Conservation (phyloP, 2,113 vertebrate species). For the Pedetes capensis region DNA sequence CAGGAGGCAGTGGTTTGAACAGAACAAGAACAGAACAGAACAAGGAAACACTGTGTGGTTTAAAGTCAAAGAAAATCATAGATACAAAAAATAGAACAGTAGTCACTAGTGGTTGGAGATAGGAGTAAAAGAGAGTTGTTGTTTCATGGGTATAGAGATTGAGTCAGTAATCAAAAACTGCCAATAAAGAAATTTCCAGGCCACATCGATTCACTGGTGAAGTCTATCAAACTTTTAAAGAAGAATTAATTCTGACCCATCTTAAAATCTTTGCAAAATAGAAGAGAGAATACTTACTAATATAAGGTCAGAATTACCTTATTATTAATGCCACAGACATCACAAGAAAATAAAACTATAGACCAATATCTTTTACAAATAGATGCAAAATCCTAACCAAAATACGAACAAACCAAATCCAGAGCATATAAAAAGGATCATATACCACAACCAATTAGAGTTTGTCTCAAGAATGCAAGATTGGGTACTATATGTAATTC, state of each 20-base stretch:
- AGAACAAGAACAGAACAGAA: too few species aligned
- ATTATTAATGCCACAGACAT: neutral
- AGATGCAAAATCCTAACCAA: neutral
- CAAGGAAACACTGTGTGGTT: too few species aligned
- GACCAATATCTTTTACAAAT: neutral
- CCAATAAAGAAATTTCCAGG: neutral
- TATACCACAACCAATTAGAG: neutral
- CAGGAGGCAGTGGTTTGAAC: too few species aligned
- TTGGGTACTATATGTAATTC: neutral
- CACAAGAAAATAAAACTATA: neutral
- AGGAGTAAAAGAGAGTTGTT: neutral
- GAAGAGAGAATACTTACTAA: neutral
- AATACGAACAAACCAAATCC: neutral
- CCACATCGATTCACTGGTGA: neutral
- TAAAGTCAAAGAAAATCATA: too few species aligned
- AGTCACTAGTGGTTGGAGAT: neutral
- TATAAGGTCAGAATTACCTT: neutral
- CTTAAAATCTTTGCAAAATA: neutral
- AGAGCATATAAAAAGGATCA: neutral
- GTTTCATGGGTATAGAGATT: neutral
- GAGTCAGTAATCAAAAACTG: neutral
- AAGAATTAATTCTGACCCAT: neutral
- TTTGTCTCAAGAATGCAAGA: neutral
- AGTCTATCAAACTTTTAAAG: slow-evolving; percentile 7
- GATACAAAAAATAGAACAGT: neutral